Conservation (phyloP, 1,140 invertebrate species). For the Thrips palmi region DNA sequence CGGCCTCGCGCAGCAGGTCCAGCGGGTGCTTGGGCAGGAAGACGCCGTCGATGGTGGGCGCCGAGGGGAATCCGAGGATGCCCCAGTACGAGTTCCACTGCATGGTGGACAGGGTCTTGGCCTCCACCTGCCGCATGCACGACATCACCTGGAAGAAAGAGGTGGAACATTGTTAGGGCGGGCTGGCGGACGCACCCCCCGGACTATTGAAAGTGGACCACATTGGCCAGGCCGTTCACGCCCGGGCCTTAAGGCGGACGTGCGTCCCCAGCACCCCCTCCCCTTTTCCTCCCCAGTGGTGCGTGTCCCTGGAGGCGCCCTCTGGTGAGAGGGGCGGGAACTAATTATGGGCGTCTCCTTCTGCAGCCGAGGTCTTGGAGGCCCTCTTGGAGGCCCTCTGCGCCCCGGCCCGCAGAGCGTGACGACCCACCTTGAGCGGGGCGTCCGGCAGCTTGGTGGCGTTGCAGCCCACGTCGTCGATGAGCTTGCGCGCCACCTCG, state of each 20-base stretch:
- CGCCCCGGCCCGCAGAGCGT: not conserved
- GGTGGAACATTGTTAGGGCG: too few relatives aligned
- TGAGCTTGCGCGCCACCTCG: constrained; percentile 51
- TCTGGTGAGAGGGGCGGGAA: too few relatives aligned
- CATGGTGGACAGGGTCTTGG: constrained; percentile 63
- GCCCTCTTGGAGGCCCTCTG: not conserved
- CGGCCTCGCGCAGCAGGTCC: constrained; percentile 56
- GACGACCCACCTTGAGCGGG: constrained; percentile 26
- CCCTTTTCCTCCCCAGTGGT: too few relatives aligned
- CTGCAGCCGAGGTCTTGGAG: constrained; percentile 1
- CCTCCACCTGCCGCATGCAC: constrained; percentile 68
- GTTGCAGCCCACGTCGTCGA: constrained; percentile 70
- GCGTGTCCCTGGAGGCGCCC: too few relatives aligned
- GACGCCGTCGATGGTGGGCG: constrained; percentile 69
- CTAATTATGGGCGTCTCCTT: too few relatives aligned
- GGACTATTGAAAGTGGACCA: too few relatives aligned
- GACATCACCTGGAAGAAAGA: constrained; percentile 59
- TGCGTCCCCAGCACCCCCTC: too few relatives aligned
- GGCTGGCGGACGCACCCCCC: too few relatives aligned
- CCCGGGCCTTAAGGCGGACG: too few relatives aligned
- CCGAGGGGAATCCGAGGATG: constrained; percentile 73
- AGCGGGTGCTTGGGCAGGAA: constrained; percentile 70
- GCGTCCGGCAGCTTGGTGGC: constrained; percentile 41
- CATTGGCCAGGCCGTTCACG: too few relatives aligned
- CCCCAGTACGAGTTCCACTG: constrained; percentile 84